Base-by-base conservation (phyloP, 2,797 vertebrate species). In the Trematomus bernacchii region DNA sequence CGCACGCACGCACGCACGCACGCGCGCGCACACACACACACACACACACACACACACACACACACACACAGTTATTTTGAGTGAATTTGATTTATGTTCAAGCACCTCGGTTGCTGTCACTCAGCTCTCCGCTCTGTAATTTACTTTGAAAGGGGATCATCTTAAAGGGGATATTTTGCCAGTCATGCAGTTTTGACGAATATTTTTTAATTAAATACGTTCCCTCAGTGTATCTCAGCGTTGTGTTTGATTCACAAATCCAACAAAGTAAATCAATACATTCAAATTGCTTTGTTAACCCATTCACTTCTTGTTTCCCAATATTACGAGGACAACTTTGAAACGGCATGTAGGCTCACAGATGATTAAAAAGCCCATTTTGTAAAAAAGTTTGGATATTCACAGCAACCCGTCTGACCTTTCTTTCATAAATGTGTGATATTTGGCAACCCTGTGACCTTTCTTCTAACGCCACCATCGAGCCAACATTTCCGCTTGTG, bases 81-180 rank as follows among this genome's bases (percentile, higher is more conserved):
- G 64, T 75, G 61, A 79, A n/a, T 67, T 18, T 76, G 61, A 77
- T 72, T 83, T 21, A 37, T 66, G 66, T 77, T 67, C 42, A 48
- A 57, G 50, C 18, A 14, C n/a, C 11, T 33, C 2, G 2, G 51
- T 33, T 69, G 60, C 74, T 71, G 76, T 86, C 82, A 66, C 68
- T 87, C 82, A 81, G 54, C 73, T 33, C 61, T 81, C 77, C 69
- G 73, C 73, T 57, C 59, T 67, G 74, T 82, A 69, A 77, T 89
- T 82, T 83, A 62, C 76, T 83, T 62, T 82, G 84, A 75, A 77
- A 83, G 62, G 69, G 57, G 53, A 82, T 87, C 75, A 72, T 80
- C 59, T 76, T 71, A 54, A 70, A 81, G 60, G 59, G 62, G 58
- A 68, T 75, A 65, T 62, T 82, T 66, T 77, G 69, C 27, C 73